Evolutionary conservation across 2,888 invertebrate genomes (phyloP).

Genomic region (Pheosia gnoma): DNA sequence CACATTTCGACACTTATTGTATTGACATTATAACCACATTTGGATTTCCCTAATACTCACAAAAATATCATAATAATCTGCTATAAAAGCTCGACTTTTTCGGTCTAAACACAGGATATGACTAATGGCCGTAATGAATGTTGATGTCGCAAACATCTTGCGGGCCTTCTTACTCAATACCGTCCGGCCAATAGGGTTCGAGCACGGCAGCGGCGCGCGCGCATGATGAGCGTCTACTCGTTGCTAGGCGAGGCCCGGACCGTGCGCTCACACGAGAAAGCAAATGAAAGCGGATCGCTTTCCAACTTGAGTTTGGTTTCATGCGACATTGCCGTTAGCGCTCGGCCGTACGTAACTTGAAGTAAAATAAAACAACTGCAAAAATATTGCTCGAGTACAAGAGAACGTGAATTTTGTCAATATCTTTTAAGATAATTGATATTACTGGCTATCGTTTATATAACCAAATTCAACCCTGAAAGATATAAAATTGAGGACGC

Average conservation of each 20-base stretch:
- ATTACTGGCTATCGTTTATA: too few relatives aligned
- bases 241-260: conserved; percentile 45
- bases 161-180: conserved; percentile 29
- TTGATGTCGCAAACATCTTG: conserved; percentile 27
- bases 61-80: not conserved
- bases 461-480: too few relatives aligned
- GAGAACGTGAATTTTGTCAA: too few relatives aligned
- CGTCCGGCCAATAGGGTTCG: conserved; percentile 35
- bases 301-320: conserved; percentile 45
- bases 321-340: conserved; percentile 22
- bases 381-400: too few relatives aligned
- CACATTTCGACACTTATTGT: not conserved
- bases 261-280: conserved; percentile 62
- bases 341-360: conserved; percentile 1
- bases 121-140: conserved; percentile 3
- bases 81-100: not conserved
- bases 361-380: not conserved
- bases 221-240: conserved; percentile 19
- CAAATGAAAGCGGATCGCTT: conserved; percentile 73
- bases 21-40: conserved; percentile 3
- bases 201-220: conserved; percentile 25
- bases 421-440: too few relatives aligned
- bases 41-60: conserved; percentile 4
- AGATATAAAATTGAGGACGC: too few relatives aligned
- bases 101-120: conserved; percentile 3